Evolutionary conservation across 2,888 invertebrate genomes (phyloP).

Genomic region (Plutella xylostella): DNA sequence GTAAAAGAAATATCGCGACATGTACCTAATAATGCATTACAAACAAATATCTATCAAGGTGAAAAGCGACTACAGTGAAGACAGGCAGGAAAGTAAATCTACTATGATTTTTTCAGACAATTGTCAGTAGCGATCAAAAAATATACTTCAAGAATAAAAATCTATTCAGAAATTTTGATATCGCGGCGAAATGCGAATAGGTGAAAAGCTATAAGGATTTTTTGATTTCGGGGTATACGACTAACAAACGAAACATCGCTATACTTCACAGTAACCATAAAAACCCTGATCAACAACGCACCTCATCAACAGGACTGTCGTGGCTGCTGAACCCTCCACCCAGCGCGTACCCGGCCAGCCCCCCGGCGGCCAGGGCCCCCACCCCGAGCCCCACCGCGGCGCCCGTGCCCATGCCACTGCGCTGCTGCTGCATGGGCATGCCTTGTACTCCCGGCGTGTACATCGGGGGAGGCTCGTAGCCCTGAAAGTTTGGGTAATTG

Average conservation of each 20-base stretch:
- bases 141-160: background rate
- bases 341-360: constrained; percentile 69
- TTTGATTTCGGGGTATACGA: too few species aligned
- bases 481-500: constrained; percentile 1
- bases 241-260: background rate
- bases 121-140: background rate
- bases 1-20: too few species aligned
- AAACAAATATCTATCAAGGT: too few species aligned
- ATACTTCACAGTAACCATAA: background rate
- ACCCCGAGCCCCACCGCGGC: constrained; percentile 64
- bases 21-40: too few species aligned
- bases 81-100: too few species aligned
- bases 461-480: constrained; percentile 3
- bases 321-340: constrained; percentile 55
- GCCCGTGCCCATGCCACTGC: constrained; percentile 47
- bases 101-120: too few species aligned
- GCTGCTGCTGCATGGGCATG: constrained; percentile 26
- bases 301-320: constrained; percentile 35
- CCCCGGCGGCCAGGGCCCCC: constrained; percentile 64
- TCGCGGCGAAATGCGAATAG: too few species aligned
- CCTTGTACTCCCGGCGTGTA: constrained; percentile 13
- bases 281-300: constrained; percentile 19
- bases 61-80: too few species aligned
- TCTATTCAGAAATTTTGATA: too few species aligned
- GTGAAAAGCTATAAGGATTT: too few species aligned